Evolutionary conservation across 2,113 vertebrate species (phyloP).

Genomic region (Hippocampus abdominalis): DNA sequence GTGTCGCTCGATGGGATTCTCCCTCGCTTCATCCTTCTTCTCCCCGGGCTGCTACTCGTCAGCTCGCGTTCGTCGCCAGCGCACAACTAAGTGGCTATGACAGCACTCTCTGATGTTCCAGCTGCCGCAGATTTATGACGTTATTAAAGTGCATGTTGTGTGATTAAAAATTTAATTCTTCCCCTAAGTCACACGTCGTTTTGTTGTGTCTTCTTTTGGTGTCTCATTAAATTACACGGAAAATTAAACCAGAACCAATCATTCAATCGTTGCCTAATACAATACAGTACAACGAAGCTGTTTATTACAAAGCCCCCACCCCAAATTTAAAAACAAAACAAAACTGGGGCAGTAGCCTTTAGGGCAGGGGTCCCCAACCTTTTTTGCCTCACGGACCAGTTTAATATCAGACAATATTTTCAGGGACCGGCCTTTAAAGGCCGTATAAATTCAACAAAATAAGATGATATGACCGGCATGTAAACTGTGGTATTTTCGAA

Average conservation of each 20-base stretch:
- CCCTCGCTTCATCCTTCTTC: constrained; percentile 3
- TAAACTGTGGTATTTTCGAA: too few species aligned
- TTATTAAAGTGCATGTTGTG: constrained; percentile 75
- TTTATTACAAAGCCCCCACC: background rate
- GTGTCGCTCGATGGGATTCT: constrained; percentile 24
- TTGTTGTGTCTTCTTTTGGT: constrained; percentile 57
- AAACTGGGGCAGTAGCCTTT: too few species aligned
- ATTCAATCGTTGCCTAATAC: constrained; percentile 62
- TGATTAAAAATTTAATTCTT: constrained; percentile 77
- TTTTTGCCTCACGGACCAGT: too few species aligned
- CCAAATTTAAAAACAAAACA: too few species aligned
- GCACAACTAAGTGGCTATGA: constrained; percentile 66
- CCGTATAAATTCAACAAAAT: too few species aligned
- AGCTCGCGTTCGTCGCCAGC: constrained; percentile 56
- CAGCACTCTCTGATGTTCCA: constrained; percentile 66
- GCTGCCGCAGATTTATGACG: constrained; percentile 71
- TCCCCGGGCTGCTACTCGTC: constrained; percentile 51
- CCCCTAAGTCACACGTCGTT: constrained; percentile 60
- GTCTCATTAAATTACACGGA: constrained; percentile 75
- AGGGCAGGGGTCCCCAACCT: too few species aligned
- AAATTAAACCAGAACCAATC: constrained; percentile 71
- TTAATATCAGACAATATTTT: too few species aligned
- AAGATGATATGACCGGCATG: too few species aligned
- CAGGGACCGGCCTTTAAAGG: too few species aligned
- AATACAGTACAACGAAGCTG: background rate